Evolutionary conservation across 1,140 invertebrate genomes (phyloP).

Genomic region (Orussus abietinus): DNA sequence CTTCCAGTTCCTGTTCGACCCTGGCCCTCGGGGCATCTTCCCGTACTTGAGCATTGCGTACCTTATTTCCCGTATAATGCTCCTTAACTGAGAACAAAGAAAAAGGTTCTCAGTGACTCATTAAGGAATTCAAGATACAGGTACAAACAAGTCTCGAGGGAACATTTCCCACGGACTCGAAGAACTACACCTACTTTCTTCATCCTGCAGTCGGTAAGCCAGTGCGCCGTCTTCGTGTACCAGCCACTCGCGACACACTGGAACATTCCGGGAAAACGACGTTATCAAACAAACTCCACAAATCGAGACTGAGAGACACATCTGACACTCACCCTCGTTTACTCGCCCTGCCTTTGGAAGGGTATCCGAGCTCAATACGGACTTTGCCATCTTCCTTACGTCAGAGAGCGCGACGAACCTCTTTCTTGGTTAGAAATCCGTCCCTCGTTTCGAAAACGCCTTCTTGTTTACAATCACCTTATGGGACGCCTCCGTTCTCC

Average conservation of each 20-base stretch:
- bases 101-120: constrained; percentile 11
- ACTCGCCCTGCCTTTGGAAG: constrained; percentile 49
- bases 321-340: constrained; percentile 45
- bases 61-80: constrained; percentile 82
- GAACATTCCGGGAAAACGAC: constrained; percentile 36
- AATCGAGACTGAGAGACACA: constrained; percentile 12
- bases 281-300: background rate
- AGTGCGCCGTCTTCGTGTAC: constrained; percentile 88
- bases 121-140: no score
- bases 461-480: constrained; percentile 31
- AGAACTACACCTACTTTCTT: constrained; percentile 71
- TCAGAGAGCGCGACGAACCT: no score
- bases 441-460: background rate
- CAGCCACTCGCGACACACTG: constrained; percentile 86
- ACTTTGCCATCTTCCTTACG: constrained; percentile 46
- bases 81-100: constrained; percentile 61
- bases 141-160: no score
- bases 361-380: constrained; percentile 44
- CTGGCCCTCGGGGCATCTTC: constrained; percentile 83
- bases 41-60: constrained; percentile 80
- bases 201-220: constrained; percentile 82
- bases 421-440: background rate
- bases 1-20: constrained; percentile 75
- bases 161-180: no score
- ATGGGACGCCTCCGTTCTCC: constrained; percentile 21